Evolutionary conservation across 2,888 invertebrate species (phyloP), one percentile per base, ranked within the genome.

Genomic region (Geophilus truncorum): DNA sequence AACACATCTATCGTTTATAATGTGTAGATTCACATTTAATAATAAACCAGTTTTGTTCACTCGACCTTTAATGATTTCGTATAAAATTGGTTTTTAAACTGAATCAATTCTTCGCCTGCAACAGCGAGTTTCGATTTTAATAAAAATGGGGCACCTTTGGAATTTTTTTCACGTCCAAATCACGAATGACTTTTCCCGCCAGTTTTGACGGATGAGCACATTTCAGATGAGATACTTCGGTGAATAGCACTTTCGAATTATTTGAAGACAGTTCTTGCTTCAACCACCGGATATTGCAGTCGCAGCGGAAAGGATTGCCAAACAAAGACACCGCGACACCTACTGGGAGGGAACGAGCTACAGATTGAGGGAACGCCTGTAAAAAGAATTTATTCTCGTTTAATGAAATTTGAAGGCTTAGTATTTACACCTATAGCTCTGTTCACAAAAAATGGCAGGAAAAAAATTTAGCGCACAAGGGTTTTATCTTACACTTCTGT

Each of bases 301-400:
- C 88, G 84, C 89, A 89, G 34, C 84, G 84, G 1, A 89, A 83
- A 6, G 88, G 88, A 83, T 88, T 88, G 78, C 86, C 86, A 81
- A 87, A 85, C 15, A 88, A 83, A 77, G 85, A 85, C 28, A 88
- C 84, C 81, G 85, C 84, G 62, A 84, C 83, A 36, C 86, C 84
- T 30, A 82, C 82, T 15, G 87, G 86, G 77, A 87, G 83, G 15
- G 84, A 83, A 2, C 84, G 82, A 4, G 85, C 83, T 34, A 88
- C 82, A 51, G 84, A 83, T 36, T 84, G 82, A 51, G 87, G 85
- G 51, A 89, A 81, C n/a, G 86, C 86, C 40, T 83, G 83, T 18
- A 51, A 51, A 51, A 18, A 51, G 51, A 51, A 51, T 51, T 51
- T 51, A 51, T 51, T 51, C 18, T 18, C 51, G 21, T 51, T 51